A percentile compares a stretch with the other conserved stretches of the same genome.
These are phyloP conservation scores for Amphipoea oculea DNA, from an alignment of 2,888 invertebrate genomes.

Conservation along the genomic window DNA sequence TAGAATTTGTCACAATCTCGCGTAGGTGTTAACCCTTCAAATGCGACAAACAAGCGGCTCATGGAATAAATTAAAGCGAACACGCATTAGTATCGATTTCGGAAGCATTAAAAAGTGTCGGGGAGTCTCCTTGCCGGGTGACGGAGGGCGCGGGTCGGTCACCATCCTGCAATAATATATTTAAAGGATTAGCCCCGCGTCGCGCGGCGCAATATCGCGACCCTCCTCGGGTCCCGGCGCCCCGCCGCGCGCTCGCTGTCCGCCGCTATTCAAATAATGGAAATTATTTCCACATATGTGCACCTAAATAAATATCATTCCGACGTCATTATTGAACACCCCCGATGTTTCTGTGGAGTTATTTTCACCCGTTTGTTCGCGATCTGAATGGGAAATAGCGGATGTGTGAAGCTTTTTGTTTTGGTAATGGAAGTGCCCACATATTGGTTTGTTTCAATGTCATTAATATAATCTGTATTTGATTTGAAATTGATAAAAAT, in stretches of 20 bases:
- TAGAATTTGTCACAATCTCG: slow-evolving; percentile 24
- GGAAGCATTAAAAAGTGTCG: slow-evolving; percentile 84
- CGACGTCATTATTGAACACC: slow-evolving; percentile 86
- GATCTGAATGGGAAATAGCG: slow-evolving; percentile 77
- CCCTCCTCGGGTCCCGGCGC: slow-evolving; percentile 77
- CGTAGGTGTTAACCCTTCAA: slow-evolving; percentile 59
- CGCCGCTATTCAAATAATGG: slow-evolving; percentile 89
- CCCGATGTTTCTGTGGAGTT: slow-evolving; percentile 81
- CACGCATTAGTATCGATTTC: slow-evolving; percentile 86
- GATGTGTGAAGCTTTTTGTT: slow-evolving; percentile 69
- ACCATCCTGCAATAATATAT: slow-evolving; percentile 89
- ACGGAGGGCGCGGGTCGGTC: slow-evolving; percentile 82
- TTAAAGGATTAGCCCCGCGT: slow-evolving; percentile 89
- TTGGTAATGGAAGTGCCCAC: slow-evolving; percentile 51
- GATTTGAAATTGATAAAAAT: slow-evolving; percentile 44
- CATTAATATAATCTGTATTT: slow-evolving; percentile 48
- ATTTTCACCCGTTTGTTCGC: slow-evolving; percentile 86
- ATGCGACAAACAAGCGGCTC: slow-evolving; percentile 57
- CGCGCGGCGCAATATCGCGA: slow-evolving; percentile 89
- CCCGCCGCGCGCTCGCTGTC: slow-evolving; percentile 72
- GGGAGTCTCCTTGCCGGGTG: slow-evolving; percentile 78
- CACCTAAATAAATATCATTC: slow-evolving; percentile 90
- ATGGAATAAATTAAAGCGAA: slow-evolving; percentile 73
- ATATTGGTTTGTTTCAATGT: slow-evolving; percentile 48
- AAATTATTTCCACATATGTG: slow-evolving; percentile 90